phyloP scores from a whole-genome alignment of 2,113 vertebrate species.

The Microcebus tavaratra region DNA sequence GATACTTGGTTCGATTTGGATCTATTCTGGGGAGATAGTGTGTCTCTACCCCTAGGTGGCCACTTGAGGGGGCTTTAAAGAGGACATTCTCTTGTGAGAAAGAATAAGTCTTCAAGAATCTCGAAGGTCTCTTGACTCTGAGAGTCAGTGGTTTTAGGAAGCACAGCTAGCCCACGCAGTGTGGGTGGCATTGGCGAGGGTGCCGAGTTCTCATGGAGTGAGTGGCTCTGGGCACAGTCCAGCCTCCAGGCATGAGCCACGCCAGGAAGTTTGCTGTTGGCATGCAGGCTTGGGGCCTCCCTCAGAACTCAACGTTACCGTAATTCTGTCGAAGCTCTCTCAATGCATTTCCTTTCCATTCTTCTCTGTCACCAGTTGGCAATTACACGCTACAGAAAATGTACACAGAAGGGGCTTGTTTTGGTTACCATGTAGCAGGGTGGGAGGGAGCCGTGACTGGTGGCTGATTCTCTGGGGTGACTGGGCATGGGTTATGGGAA shows the following conservation, averaged over 20 bases:
- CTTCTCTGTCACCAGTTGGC: conserved; percentile 57
- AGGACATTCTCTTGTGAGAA: neutral
- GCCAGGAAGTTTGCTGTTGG: neutral
- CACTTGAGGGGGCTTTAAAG: neutral
- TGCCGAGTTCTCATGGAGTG: neutral
- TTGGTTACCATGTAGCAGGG: conserved; percentile 50
- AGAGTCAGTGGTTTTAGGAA: neutral
- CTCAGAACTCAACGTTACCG: neutral
- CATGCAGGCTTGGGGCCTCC: neutral
- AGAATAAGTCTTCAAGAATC: neutral
- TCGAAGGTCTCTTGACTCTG: neutral
- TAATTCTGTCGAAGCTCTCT: conserved; percentile 25
- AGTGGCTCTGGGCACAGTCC: neutral
- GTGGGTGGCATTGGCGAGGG: neutral
- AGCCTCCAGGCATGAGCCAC: neutral
- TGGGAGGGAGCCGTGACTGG: conserved; percentile 59
- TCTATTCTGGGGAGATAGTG: neutral
- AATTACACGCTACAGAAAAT: conserved; percentile 77
- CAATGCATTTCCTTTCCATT: conserved; percentile 39
- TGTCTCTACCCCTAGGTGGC: neutral
- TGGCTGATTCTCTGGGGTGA: conserved; percentile 77
- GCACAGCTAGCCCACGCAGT: too few relatives aligned
- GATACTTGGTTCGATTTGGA: neutral
- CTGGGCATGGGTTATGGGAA: conserved; percentile 79
- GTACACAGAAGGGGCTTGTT: conserved; percentile 73